Conservation (phyloP, 1,140 invertebrate species). For the Oncopodura yosiiana region DNA sequence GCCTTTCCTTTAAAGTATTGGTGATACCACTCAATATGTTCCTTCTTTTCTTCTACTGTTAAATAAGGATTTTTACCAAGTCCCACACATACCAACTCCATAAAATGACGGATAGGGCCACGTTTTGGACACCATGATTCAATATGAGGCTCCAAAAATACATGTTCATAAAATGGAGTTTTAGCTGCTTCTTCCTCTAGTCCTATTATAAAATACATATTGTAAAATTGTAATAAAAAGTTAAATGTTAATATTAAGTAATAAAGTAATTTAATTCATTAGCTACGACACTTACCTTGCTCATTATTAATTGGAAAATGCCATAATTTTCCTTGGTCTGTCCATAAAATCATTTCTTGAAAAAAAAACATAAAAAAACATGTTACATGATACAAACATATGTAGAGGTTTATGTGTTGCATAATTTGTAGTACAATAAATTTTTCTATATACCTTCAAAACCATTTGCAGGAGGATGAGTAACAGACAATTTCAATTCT, state of each 20-base stretch:
- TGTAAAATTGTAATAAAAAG: conserved; percentile 1
- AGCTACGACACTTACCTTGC: conserved; percentile 66
- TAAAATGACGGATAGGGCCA: conserved; percentile 88
- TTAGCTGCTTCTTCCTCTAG: conserved; percentile 66
- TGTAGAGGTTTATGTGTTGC: too few species aligned
- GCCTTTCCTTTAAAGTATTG: conserved; percentile 80
- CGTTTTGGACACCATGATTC: conserved; percentile 75
- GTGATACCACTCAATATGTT: conserved; percentile 86
- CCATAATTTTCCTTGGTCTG: conserved; percentile 89
- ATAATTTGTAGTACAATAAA: too few species aligned
- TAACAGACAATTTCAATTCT: conserved; percentile 53
- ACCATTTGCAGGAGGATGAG: conserved; percentile 69
- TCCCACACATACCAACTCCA: conserved; percentile 90
- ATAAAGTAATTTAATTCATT: background rate
- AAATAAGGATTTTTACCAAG: conserved; percentile 89
- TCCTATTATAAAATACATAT: conserved; percentile 45
- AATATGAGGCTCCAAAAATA: conserved; percentile 80
- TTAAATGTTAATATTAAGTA: background rate
- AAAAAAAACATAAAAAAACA: too few species aligned
- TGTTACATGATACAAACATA: too few species aligned
- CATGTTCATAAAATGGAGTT: conserved; percentile 79
- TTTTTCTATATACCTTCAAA: too few species aligned
- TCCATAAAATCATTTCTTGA: conserved; percentile 90
- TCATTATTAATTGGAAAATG: conserved; percentile 96
- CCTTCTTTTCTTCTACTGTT: conserved; percentile 72